phyloP scores from a whole-genome alignment of 2,797 vertebrate genomes.

The Ficedula albicollis region DNA sequence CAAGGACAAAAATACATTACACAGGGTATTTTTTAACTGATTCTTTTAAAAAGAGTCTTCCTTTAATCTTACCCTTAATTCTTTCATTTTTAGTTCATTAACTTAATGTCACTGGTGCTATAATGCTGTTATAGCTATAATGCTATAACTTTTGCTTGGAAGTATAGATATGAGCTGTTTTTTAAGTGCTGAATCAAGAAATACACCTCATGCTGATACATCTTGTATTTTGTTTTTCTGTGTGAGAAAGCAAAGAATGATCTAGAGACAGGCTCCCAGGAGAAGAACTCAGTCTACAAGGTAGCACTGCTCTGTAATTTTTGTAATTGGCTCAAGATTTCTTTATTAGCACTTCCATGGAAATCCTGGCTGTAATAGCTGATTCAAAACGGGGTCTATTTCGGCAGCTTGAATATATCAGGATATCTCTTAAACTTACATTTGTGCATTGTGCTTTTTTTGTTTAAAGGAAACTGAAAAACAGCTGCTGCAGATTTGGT shows the following conservation, averaged over 20 bases:
- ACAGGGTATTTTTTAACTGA: background rate
- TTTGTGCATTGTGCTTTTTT: background rate
- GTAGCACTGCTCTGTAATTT: background rate
- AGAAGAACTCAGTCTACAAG: background rate
- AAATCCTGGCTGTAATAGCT: background rate
- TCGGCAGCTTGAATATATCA: background rate
- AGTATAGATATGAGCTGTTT: background rate
- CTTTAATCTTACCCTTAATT: background rate
- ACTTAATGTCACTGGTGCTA: background rate
- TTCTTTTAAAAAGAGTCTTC: background rate
- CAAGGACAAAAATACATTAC: background rate
- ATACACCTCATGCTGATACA: background rate
- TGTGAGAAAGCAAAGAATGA: background rate
- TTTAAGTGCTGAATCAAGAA: background rate
- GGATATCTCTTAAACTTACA: background rate
- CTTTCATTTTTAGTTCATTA: background rate
- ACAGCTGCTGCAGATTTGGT: background rate
- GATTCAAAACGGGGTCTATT: background rate
- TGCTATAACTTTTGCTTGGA: background rate
- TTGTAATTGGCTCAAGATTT: background rate
- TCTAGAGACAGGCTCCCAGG: background rate
- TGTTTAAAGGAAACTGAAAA: background rate
- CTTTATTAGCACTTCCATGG: conserved; percentile 19
- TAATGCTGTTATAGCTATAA: background rate
- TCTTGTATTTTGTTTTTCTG: background rate